Evolutionary conservation across 2,888 invertebrate genomes (phyloP).

Genomic region (Hydroisotoma schaefferi): DNA sequence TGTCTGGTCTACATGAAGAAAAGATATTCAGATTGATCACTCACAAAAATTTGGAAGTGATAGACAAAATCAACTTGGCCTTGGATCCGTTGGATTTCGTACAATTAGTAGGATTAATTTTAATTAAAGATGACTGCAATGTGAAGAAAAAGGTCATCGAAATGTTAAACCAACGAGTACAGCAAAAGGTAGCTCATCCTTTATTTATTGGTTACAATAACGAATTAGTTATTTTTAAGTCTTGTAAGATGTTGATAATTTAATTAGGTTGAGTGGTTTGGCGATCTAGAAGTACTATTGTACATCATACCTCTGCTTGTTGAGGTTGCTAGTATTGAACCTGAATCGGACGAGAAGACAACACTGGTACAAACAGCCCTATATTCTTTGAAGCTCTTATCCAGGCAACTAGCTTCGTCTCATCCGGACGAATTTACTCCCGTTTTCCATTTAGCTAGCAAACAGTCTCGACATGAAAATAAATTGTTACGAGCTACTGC

Average conservation of each 20-base stretch:
- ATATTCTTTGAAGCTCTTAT: slow-evolving; percentile 76
- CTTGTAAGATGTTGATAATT: too few species aligned
- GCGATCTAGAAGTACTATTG: slow-evolving; percentile 36
- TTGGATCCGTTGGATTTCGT: slow-evolving; percentile 42
- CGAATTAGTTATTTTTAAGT: too few species aligned
- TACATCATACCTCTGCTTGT: slow-evolving; percentile 62
- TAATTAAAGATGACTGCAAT: slow-evolving; percentile 33
- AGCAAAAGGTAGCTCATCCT: slow-evolving; percentile 43
- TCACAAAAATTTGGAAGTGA: slow-evolving; percentile 44
- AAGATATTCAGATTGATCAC: slow-evolving; percentile 42
- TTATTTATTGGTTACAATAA: too few species aligned
- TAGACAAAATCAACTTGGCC: slow-evolving; percentile 44
- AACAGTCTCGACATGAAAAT: slow-evolving; percentile 31
- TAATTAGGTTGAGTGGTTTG: slow-evolving; percentile 47
- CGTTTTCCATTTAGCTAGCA: slow-evolving; percentile 50
- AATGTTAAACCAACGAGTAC: slow-evolving; percentile 44
- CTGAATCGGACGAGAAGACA: slow-evolving; percentile 60
- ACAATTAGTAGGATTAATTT: slow-evolving; percentile 28
- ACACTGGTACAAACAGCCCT: slow-evolving; percentile 77
- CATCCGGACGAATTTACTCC: slow-evolving; percentile 68
- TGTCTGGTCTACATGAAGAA: slow-evolving; percentile 35
- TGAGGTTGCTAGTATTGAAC: slow-evolving; percentile 52
- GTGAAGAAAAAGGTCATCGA: slow-evolving; percentile 47
- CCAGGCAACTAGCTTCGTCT: slow-evolving; percentile 65
- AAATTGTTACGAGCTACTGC: slow-evolving; percentile 47